Percentiles rank a stretch among this genome's conserved stretches.
Evolutionary conservation across 2,888 invertebrate genomes (phyloP).

Genomic region (Cantharis nigra): DNA sequence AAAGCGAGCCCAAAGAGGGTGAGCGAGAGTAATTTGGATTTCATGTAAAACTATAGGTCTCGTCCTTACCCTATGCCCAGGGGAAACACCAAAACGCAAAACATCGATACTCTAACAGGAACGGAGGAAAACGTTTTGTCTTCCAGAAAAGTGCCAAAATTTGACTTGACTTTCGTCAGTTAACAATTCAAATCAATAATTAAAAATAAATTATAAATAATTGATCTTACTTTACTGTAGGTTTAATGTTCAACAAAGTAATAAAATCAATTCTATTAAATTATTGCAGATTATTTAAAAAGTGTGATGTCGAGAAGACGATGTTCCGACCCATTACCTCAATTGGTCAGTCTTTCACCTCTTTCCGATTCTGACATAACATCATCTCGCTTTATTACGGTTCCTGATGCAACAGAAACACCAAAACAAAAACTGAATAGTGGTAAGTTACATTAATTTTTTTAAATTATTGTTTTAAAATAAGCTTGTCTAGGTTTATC

Average conservation of each 20-base stretch:
- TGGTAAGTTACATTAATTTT: conserved; percentile 17
- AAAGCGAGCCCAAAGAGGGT: too few relatives aligned
- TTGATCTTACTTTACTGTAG: too few relatives aligned
- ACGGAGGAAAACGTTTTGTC: too few relatives aligned
- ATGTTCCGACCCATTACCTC: conserved; percentile 62
- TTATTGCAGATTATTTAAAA: conserved; percentile 15
- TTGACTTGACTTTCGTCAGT: too few relatives aligned
- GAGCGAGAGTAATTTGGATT: too few relatives aligned
- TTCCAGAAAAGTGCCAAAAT: too few relatives aligned
- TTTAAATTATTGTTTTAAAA: background rate
- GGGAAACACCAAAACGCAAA: too few relatives aligned
- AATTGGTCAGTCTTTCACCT: conserved; percentile 60
- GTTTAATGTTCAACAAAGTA: background rate
- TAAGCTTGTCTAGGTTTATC: conserved; percentile 57
- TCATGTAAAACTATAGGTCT: too few relatives aligned
- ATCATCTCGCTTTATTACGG: conserved; percentile 30
- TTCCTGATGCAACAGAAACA: conserved; percentile 13
- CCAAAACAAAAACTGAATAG: conserved; percentile 34
- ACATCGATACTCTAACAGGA: too few relatives aligned
- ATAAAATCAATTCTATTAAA: background rate
- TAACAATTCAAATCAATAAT: too few relatives aligned
- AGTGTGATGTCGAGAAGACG: conserved; percentile 62
- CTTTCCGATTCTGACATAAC: conserved; percentile 45
- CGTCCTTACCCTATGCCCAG: too few relatives aligned
- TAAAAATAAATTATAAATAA: too few relatives aligned